Evolutionary conservation across 2,113 vertebrate genomes (phyloP), one percentile per base, ranked within the genome.

Genomic region (Chionomys nivalis): DNA sequence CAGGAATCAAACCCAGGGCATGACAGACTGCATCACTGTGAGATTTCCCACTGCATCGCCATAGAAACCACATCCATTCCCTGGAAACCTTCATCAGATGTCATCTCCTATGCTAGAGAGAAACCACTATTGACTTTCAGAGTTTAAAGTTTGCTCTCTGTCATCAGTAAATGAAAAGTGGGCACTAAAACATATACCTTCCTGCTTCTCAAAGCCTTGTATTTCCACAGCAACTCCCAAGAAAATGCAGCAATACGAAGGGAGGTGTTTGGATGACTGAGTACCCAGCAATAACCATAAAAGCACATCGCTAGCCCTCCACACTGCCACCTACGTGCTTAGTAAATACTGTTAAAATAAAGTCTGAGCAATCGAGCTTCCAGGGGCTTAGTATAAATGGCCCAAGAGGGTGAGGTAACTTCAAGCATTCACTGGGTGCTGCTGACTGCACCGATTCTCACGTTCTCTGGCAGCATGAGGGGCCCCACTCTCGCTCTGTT

Each of bases 401-500:
- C 86, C 24, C n/a, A 1, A n/a, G 13, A 1, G 11, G 21, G 70
- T 1, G 87, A 87, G 12, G 3, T 16, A 5, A 7, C 92, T 88
- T 92, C 85, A 28, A n/a, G 95, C 24, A 78, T 7, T 5, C 0
- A 13, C 47, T 66, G 66, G 2, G 6, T 90, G 0, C 0, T 21
- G 79, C 16, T 66, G 78, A 52, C 49, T 1, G 1, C 16, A 23
- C 78, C 61, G 28, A 8, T n/a, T 9, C 42, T 73, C 82, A 7
- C n/a, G 21, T 3, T 52, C 26, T 0, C 0, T 0, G 6, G 42
- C 94, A 98, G n/a, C 13, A 99, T 98, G 98, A 98, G 65, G 95
- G 83, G 79, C 63, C 31, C 52, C 0, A 0, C 11, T 58, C 90
- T 97, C 70, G 70, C 78, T 0, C 85, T 98, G 87, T 66, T 97